phyloP scores from a whole-genome alignment of 2,113 vertebrate genomes.

The Corvus hawaiiensis region DNA sequence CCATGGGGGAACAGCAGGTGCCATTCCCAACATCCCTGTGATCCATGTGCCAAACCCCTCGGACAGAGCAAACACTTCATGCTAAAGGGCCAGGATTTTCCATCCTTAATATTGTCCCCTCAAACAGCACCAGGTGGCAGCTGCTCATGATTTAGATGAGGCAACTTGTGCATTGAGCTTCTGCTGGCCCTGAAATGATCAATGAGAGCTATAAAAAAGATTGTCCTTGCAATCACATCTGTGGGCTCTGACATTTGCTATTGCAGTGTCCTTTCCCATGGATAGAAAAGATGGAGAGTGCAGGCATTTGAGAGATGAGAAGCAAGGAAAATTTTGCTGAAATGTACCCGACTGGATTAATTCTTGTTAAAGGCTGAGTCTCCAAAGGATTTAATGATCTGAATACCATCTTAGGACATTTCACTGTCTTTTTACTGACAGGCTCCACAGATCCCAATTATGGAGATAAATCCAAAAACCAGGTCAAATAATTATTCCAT shows the following conservation, averaged over 20 bases:
- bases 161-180: neutral
- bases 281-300: neutral
- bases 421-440: neutral
- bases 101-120: neutral
- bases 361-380: neutral
- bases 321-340: neutral
- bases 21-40: rapidly evolving
- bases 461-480: neutral
- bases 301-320: neutral
- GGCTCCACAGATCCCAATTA: neutral
- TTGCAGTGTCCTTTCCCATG: neutral
- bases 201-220: neutral
- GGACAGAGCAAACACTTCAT: neutral
- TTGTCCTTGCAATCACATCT: neutral
- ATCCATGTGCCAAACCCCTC: neutral
- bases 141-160: neutral
- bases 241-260: neutral
- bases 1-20: neutral
- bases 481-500: neutral
- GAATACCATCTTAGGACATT: neutral
- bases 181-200: neutral
- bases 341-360: neutral
- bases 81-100: neutral
- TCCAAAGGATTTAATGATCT: neutral
- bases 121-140: neutral